Conservation (phyloP, 2,113 vertebrate genomes). For the Austrofundulus limnaeus region DNA sequence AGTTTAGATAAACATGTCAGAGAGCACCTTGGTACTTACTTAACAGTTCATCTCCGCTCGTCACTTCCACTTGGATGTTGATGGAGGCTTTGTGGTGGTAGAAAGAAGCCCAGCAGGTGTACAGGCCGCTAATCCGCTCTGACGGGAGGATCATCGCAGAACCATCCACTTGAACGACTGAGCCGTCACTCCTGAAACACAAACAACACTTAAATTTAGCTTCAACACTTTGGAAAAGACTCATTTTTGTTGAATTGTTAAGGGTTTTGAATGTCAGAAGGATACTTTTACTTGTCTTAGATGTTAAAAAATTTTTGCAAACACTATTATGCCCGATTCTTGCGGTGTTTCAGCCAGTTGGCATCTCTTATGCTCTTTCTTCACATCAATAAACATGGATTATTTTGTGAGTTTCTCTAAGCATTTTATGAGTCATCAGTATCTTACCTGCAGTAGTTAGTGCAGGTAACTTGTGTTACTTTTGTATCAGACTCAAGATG, state of each 20-base stretch:
- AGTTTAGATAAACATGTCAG: constrained; percentile 4
- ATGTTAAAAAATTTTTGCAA: too few species aligned
- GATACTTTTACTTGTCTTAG: too few species aligned
- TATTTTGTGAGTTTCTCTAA: too few species aligned
- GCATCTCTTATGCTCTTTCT: too few species aligned
- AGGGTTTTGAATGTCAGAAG: not conserved
- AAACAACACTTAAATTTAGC: not conserved
- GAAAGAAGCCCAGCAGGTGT: constrained; percentile 70
- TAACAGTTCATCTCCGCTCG: constrained; percentile 11
- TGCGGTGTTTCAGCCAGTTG: too few species aligned
- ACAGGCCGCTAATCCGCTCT: constrained; percentile 58
- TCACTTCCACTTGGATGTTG: constrained; percentile 68
- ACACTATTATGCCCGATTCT: too few species aligned
- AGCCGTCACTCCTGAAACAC: constrained; percentile 66
- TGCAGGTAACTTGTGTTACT: too few species aligned
- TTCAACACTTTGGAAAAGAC: not conserved
- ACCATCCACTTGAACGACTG: constrained; percentile 41
- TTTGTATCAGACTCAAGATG: too few species aligned
- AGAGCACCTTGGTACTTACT: constrained; percentile 48
- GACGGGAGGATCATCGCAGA: constrained; percentile 56
- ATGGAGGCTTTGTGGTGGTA: constrained; percentile 68
- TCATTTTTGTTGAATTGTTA: not conserved
- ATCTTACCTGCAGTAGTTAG: too few species aligned
- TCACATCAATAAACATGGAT: too few species aligned
- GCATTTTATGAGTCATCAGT: too few species aligned